Evolutionary conservation across 1,140 invertebrate genomes (phyloP).

Genomic region (Drosophila quadrilineata): DNA sequence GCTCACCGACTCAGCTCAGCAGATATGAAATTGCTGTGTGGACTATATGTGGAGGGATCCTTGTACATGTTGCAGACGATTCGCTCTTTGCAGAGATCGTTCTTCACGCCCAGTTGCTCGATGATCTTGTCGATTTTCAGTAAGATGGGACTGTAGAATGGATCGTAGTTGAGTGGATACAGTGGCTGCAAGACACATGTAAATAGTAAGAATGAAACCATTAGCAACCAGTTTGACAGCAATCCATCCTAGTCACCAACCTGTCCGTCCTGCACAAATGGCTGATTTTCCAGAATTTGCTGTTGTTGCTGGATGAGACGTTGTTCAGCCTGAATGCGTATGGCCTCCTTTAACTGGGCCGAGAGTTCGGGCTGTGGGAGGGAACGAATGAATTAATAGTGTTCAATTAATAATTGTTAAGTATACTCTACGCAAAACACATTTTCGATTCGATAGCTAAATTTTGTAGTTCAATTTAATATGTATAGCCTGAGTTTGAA

Average conservation of each 20-base stretch:
- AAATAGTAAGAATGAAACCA: neutral
- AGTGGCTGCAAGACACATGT: conserved; percentile 52
- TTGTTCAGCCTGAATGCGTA: conserved; percentile 81
- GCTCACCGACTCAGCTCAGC: conserved; percentile 91
- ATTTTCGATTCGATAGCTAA: too few species aligned
- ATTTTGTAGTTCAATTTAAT: too few species aligned
- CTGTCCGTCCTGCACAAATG: conserved; percentile 79
- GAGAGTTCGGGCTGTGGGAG: conserved; percentile 58
- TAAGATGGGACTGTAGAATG: conserved; percentile 90
- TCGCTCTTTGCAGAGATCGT: conserved; percentile 88
- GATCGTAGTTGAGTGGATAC: conserved; percentile 83
- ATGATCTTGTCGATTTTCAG: conserved; percentile 89
- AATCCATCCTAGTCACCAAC: conserved; percentile 48
- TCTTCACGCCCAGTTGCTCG: conserved; percentile 84
- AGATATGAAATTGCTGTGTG: conserved; percentile 91
- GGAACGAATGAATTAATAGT: neutral
- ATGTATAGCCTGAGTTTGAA: too few species aligned
- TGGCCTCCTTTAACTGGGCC: conserved; percentile 77
- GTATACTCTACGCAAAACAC: too few species aligned
- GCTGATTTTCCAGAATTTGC: conserved; percentile 77
- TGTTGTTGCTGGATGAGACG: conserved; percentile 79
- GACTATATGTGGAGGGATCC: conserved; percentile 88
- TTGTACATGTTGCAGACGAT: conserved; percentile 92
- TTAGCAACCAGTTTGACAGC: neutral
- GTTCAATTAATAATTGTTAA: too few species aligned